Evolutionary conservation across 2,113 vertebrate genomes (phyloP).

Genomic region (Hirundichthys speculiger): DNA sequence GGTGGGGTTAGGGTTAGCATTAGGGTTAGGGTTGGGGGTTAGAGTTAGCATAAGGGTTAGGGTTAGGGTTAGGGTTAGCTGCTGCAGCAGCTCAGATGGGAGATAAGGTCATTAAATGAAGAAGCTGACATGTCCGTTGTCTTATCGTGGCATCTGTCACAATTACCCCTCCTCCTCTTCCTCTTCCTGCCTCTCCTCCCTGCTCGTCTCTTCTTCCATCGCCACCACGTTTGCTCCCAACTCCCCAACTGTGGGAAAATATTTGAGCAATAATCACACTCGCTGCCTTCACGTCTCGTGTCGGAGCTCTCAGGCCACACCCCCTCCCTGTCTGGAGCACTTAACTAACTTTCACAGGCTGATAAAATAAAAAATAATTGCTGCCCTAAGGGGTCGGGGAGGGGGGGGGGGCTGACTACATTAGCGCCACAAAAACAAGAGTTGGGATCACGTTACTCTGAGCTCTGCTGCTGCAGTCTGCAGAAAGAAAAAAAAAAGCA

Average conservation of each 20-base stretch:
- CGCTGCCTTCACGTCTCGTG: slow-evolving; percentile 47
- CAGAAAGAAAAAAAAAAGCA: slow-evolving; percentile 5
- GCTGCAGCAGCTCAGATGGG: slow-evolving; percentile 33
- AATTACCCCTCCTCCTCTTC: slow-evolving; percentile 38
- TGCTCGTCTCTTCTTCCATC: slow-evolving; percentile 37
- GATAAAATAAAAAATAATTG: slow-evolving; percentile 75
- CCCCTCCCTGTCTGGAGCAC: slow-evolving; percentile 52
- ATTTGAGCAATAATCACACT: slow-evolving; percentile 44
- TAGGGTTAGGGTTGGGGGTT: no score
- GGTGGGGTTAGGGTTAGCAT: no score
- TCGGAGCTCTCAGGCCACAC: slow-evolving; percentile 15
- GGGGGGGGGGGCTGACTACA: slow-evolving; percentile 55
- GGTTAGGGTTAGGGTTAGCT: slow-evolving; percentile 16
- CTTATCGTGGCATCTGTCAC: slow-evolving; percentile 54
- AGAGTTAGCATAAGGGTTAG: no score
- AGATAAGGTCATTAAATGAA: slow-evolving; percentile 56
- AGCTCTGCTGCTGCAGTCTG: slow-evolving; percentile 39
- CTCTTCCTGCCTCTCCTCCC: slow-evolving; percentile 29
- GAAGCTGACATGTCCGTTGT: slow-evolving; percentile 38
- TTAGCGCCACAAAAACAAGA: slow-evolving; percentile 72
- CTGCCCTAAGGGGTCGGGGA: slow-evolving; percentile 45
- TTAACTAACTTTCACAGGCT: slow-evolving; percentile 77
- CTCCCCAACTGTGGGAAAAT: slow-evolving; percentile 34
- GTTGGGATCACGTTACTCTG: slow-evolving; percentile 56
- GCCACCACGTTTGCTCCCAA: slow-evolving; percentile 58